These are phyloP conservation scores for Platyscapa corneri DNA, from an alignment of 1,140 invertebrate genomes.

Conservation along the genomic window DNA sequence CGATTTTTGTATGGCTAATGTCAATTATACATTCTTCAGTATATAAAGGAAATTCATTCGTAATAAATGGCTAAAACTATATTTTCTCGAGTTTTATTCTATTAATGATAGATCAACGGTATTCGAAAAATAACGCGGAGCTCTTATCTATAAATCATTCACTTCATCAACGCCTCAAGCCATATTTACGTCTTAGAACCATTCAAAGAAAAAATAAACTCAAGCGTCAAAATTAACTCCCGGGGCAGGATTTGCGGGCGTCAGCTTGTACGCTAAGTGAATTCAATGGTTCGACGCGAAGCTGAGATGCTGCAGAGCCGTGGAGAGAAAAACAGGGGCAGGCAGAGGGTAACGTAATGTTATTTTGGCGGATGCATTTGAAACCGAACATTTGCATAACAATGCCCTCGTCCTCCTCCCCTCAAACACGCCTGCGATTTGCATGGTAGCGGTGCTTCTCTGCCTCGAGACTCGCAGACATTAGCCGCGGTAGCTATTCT, in stretches of 20 bases:
- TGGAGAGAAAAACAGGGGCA: not conserved
- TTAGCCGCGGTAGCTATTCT: not conserved
- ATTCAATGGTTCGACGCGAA: not conserved
- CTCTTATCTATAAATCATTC: not conserved
- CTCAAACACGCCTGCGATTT: not conserved
- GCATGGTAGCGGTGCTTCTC: not conserved
- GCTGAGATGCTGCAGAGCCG: no score
- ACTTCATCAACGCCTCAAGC: not conserved
- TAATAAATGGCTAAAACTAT: no score
- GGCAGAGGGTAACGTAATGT: conserved; percentile 29
- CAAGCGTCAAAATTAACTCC: conserved; percentile 6
- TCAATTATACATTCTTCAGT: no score
- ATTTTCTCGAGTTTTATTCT: no score
- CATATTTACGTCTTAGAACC: not conserved
- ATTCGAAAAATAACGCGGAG: not conserved
- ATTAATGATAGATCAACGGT: no score
- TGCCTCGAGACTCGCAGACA: not conserved
- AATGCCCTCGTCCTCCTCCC: not conserved
- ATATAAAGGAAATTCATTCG: no score
- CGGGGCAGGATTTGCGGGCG: not conserved
- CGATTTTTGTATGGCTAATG: no score
- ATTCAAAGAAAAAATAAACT: not conserved
- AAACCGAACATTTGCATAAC: conserved; percentile 22
- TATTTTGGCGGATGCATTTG: conserved; percentile 45
- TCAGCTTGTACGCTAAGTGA: not conserved